These are phyloP conservation scores for Marmota monax DNA, from an alignment of 2,113 vertebrate genomes.

Conservation along the genomic window DNA sequence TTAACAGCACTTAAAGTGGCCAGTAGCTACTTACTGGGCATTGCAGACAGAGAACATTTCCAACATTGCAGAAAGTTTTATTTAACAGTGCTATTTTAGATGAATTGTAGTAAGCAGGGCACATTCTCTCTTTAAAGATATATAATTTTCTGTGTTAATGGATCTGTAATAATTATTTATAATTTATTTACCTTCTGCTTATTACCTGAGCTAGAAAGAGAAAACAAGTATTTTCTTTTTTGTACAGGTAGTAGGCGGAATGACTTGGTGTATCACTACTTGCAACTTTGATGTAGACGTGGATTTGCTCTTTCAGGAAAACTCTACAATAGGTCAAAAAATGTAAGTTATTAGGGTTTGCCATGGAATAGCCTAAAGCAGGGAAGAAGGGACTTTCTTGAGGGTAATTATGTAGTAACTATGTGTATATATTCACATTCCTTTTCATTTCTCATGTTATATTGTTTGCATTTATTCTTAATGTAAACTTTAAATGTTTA, in stretches of 20 bases:
- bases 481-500: neutral
- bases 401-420: neutral
- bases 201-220: neutral
- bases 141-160: neutral
- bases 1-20: neutral
- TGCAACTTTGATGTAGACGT: slow-evolving; percentile 98
- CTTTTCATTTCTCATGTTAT: slow-evolving; percentile 15
- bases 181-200: neutral
- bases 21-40: neutral
- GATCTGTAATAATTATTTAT: neutral
- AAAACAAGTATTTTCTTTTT: slow-evolving; percentile 19
- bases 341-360: slow-evolving; percentile 90
- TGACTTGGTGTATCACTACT: slow-evolving; percentile 99
- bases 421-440: neutral
- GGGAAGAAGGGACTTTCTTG: neutral
- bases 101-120: neutral
- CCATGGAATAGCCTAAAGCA: neutral
- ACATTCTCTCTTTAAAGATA: neutral
- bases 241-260: slow-evolving; percentile 96
- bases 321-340: slow-evolving; percentile 99
- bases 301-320: slow-evolving; percentile 98
- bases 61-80: neutral
- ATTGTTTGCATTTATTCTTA: slow-evolving; percentile 38
- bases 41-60: neutral
- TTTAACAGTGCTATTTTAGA: neutral